Evolutionary conservation across 2,113 vertebrate species (phyloP).

Genomic region (Ammospiza nelsoni): DNA sequence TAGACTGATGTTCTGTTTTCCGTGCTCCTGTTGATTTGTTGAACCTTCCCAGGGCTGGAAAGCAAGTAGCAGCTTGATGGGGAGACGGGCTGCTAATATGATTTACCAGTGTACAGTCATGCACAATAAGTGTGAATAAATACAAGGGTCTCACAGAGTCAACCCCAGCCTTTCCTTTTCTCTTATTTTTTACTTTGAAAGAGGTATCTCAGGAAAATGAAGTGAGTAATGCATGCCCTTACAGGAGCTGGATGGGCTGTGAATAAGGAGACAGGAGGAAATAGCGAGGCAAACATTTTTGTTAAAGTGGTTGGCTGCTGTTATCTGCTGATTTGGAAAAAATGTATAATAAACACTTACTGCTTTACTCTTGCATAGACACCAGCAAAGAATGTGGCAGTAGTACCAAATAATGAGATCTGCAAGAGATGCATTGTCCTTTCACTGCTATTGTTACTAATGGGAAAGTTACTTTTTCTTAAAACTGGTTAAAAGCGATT

Average conservation of each 20-base stretch:
- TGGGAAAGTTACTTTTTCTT: background rate
- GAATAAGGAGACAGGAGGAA: conserved; percentile 60
- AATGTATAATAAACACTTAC: conserved; percentile 45
- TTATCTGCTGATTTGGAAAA: conserved; percentile 55
- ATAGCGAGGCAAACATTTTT: conserved; percentile 65
- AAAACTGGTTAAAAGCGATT: background rate
- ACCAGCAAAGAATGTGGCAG: conserved; percentile 4
- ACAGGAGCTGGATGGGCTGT: conserved; percentile 78
- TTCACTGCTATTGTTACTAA: background rate
- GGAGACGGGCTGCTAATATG: conserved; percentile 86
- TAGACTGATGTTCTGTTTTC: conserved; percentile 91
- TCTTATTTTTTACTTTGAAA: conserved; percentile 80
- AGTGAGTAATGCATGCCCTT: conserved; percentile 85
- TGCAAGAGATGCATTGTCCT: background rate
- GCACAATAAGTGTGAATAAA: conserved; percentile 90
- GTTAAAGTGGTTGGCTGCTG: conserved; percentile 70
- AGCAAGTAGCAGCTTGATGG: conserved; percentile 90
- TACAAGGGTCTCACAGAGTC: conserved; percentile 88
- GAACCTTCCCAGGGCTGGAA: conserved; percentile 87
- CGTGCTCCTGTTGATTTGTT: conserved; percentile 93
- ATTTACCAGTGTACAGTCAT: conserved; percentile 93
- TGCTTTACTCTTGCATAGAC: conserved; percentile 42
- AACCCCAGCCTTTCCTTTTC: conserved; percentile 83
- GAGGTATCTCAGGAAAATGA: conserved; percentile 82
- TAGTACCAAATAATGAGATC: background rate